A percentile compares a stretch with the other conserved stretches of the same genome.
phyloP scores from a whole-genome alignment of 2,888 invertebrate species.

The Phymatocera aterrima region DNA sequence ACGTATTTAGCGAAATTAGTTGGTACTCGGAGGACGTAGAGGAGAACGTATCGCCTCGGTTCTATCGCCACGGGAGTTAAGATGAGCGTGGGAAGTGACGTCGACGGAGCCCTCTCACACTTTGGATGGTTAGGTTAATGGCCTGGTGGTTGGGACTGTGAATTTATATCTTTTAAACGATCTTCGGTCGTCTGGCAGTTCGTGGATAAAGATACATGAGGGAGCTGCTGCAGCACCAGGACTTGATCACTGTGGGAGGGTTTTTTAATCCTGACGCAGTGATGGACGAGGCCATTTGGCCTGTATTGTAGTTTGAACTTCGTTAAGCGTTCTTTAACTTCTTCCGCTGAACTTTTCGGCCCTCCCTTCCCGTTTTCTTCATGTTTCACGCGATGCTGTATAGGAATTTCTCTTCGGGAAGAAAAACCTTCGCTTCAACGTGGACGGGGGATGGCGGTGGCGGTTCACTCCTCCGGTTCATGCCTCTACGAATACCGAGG shows the following conservation, averaged over 20 bases:
- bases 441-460: background rate
- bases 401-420: background rate
- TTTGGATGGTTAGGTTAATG: background rate
- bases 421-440: background rate
- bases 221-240: background rate
- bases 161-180: background rate
- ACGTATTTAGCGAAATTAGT: slow-evolving; percentile 30
- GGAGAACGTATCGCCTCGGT: background rate
- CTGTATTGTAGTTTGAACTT: slow-evolving; percentile 14
- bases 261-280: slow-evolving; percentile 9
- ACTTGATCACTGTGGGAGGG: background rate
- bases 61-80: background rate
- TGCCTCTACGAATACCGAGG: slow-evolving; percentile 3
- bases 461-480: slow-evolving; percentile 8
- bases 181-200: background rate
- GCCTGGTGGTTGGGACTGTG: background rate
- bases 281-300: slow-evolving; percentile 9
- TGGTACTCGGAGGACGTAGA: background rate
- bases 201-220: background rate
- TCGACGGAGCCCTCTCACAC: slow-evolving; percentile 5
- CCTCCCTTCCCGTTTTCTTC: background rate
- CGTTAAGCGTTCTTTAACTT: slow-evolving; percentile 33
- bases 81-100: background rate
- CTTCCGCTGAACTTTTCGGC: background rate
- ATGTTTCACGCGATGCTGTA: background rate